A percentile compares a stretch with the other conserved stretches of the same genome.
Evolutionary conservation across 2,888 invertebrate genomes (phyloP).

Genomic region (Sinelater perroti): DNA sequence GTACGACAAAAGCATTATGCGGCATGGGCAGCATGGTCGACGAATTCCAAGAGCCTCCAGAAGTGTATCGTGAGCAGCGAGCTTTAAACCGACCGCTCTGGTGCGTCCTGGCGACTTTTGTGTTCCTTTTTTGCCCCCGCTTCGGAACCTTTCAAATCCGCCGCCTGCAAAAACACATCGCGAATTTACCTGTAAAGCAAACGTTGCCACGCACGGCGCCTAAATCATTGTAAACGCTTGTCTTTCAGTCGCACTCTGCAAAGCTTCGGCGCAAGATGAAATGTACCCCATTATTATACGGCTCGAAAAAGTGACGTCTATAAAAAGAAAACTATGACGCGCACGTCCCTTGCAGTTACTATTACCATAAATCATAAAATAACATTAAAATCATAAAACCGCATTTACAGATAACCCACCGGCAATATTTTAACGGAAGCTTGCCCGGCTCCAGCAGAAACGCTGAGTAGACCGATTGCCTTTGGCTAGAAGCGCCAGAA

Average conservation of each 20-base stretch:
- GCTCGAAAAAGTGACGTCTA: constrained; percentile 4
- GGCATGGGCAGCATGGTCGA: no score
- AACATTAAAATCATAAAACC: constrained; percentile 48
- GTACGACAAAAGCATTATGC: no score
- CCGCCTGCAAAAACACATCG: no score
- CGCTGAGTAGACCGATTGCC: constrained; percentile 41
- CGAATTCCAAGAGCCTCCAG: constrained; percentile 1
- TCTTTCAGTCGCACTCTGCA: constrained; percentile 5
- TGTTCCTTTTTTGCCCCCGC: not conserved
- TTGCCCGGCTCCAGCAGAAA: constrained; percentile 31
- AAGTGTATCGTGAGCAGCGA: not conserved
- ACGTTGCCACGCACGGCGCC: not conserved
- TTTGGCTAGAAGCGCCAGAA: constrained; percentile 36
- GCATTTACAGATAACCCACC: constrained; percentile 45
- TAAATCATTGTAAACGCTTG: not conserved
- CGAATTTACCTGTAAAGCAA: no score
- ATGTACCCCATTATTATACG: constrained; percentile 6
- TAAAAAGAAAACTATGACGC: constrained; percentile 16
- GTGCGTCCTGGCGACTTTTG: not conserved
- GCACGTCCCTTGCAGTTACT: constrained; percentile 23
- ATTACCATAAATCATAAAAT: constrained; percentile 44
- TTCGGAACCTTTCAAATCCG: no score
- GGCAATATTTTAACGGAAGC: constrained; percentile 43
- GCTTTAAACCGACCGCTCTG: not conserved
- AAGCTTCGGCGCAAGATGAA: constrained; percentile 1